A percentile compares a stretch with the other conserved stretches of the same genome.
Conservation (phyloP, 2,888 invertebrate genomes). For the Electrophaes corylata region DNA sequence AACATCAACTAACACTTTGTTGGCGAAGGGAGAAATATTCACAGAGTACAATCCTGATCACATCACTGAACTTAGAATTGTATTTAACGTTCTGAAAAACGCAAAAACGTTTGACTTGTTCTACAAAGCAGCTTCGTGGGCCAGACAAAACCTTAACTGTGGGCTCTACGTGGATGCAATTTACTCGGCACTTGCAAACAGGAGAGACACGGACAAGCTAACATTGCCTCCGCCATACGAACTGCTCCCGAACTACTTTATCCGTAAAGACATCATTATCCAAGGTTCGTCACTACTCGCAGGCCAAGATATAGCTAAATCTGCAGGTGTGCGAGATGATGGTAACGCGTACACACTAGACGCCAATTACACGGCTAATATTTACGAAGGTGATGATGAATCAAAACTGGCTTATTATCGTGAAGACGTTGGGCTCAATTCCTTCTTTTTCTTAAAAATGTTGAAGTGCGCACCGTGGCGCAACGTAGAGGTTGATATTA, state of each 20-base stretch:
- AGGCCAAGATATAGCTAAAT: conserved; percentile 54
- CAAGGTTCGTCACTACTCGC: conserved; percentile 65
- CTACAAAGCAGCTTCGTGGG: conserved; percentile 83
- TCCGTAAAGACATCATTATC: conserved; percentile 84
- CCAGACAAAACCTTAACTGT: conserved; percentile 85
- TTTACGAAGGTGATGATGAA: conserved; percentile 76
- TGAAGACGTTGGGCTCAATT: conserved; percentile 88
- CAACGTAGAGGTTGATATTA: conserved; percentile 62
- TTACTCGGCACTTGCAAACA: conserved; percentile 83
- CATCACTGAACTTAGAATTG: conserved; percentile 59
- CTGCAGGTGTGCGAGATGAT: conserved; percentile 60
- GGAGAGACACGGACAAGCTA: conserved; percentile 83
- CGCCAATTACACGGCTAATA: conserved; percentile 70
- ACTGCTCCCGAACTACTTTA: conserved; percentile 87
- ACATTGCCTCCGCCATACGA: conserved; percentile 87
- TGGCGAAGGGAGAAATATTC: conserved; percentile 70
- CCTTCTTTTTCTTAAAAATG: conserved; percentile 84
- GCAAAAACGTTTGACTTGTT: conserved; percentile 85
- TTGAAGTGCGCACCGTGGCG: conserved; percentile 85
- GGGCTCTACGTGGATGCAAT: conserved; percentile 86
- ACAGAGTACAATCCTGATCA: conserved; percentile 66
- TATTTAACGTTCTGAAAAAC: conserved; percentile 79
- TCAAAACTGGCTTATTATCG: conserved; percentile 87
- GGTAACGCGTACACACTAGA: conserved; percentile 69
- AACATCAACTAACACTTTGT: conserved; percentile 54